Percentiles rank a stretch among this genome's conserved stretches.
Evolutionary conservation across 2,888 invertebrate genomes (phyloP).

Genomic region (Dioctria rufipes): DNA sequence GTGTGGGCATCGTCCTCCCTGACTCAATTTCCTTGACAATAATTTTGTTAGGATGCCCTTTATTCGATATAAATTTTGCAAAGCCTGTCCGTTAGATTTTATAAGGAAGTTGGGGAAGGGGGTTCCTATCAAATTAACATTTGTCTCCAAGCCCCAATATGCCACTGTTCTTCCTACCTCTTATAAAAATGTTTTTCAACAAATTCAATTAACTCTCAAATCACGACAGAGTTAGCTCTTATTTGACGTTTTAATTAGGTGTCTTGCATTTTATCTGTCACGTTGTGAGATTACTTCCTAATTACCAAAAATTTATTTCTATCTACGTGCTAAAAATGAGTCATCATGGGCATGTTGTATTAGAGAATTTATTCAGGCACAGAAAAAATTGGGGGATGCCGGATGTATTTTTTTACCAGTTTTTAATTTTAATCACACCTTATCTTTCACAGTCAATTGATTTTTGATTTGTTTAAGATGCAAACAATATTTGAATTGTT

Average conservation of each 20-base stretch:
- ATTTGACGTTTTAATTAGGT: constrained; percentile 30
- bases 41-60: constrained; percentile 37
- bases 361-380: background rate
- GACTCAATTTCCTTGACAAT: constrained; percentile 50
- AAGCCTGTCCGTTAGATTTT: background rate
- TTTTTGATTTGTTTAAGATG: background rate
- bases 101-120: background rate
- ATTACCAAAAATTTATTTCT: background rate
- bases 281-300: background rate
- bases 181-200: background rate
- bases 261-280: background rate
- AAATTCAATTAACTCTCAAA: constrained; percentile 28
- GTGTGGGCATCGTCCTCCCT: constrained; percentile 7
- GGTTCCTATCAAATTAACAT: background rate
- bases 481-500: background rate
- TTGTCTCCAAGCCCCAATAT: background rate
- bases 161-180: background rate
- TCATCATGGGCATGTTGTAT: background rate
- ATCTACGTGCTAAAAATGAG: background rate
- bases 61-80: constrained; percentile 9
- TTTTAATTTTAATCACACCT: background rate
- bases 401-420: background rate
- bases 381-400: background rate
- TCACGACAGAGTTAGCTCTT: background rate
- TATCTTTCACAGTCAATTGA: background rate